Percentiles rank a stretch among this genome's conserved stretches.
Conservation (phyloP, 2,797 vertebrate species). For the Coreius guichenoti region DNA sequence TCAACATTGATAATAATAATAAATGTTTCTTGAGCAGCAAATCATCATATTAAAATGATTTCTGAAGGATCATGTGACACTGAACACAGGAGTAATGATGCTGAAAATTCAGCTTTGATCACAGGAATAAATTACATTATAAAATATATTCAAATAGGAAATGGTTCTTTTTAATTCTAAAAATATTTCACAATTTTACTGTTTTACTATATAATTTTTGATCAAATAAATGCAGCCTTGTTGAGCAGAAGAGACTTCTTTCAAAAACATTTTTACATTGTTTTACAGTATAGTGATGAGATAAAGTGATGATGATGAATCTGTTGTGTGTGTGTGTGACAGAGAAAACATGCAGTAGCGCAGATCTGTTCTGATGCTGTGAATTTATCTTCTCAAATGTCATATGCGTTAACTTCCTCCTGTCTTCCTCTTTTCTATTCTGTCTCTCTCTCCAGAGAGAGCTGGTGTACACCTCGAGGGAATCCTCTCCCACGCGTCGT, state of each 20-base stretch:
- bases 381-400: slow-evolving; percentile 24
- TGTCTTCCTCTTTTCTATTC: neutral
- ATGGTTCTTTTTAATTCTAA: neutral
- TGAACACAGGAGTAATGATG: neutral
- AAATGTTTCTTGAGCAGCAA: neutral
- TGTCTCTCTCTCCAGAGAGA: slow-evolving; percentile 80
- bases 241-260: neutral
- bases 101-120: neutral
- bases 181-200: neutral
- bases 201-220: neutral
- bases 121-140: neutral
- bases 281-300: neutral
- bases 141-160: neutral
- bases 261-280: neutral
- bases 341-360: neutral
- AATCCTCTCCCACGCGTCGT: slow-evolving; percentile 90
- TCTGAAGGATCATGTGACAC: neutral
- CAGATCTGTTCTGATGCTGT: neutral
- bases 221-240: neutral
- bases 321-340: neutral
- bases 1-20: neutral
- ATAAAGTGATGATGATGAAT: no score
- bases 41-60: neutral
- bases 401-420: neutral
- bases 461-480: slow-evolving; percentile 94